Base-by-base conservation (phyloP, 2,797 vertebrate species). In the Brachymystax lenok region DNA sequence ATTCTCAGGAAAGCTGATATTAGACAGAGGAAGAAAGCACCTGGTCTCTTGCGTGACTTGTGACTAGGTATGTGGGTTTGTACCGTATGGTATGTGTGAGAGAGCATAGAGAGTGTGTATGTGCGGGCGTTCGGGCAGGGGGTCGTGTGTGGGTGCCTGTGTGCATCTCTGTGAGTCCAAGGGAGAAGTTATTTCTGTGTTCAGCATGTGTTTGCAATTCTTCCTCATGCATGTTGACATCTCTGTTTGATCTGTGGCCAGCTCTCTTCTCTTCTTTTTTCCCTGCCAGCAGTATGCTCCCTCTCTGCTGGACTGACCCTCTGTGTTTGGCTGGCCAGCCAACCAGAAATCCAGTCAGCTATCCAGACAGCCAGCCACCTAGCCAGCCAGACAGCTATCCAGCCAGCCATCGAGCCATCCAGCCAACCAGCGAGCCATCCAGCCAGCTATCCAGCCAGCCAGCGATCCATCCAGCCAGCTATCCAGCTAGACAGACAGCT, bases 1-100 rank as follows among this genome's bases (percentile, higher is more conserved):
- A 88, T 82, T 85, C 76, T 82, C 79, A 80, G 79, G 73, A 46
- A 84, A 84, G 83, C 80, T 77, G 82, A 88, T 79, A 82, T 46
- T 46, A 46, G 40, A 46, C 40, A 46, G 10, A 46, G 40, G 85
- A 66, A 89, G 81, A 82, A 75, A 74, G 69, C 19, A 71, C 5
- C 79, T 82, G 74, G 77, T 80, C 80, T 21, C n/a, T 21, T 17
- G n/a, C 56, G 19, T 61, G n/a, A 86, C 80, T 84, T 63, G 74
- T 82, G 82, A 84, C 10, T 50, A 50, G 69, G 16, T 69, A 21
- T 69, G 56, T 61, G 56, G 56, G 52, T 19, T 46, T 56, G 40
- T 46, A 46, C 40, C 40, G 52, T 56, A 17, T 19, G 17, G 52
- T 17, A 19, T 56, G 63, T 66, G 54, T 21, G 35, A 33, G 74